Percentiles rank a stretch among this genome's conserved stretches.
phyloP scores from a whole-genome alignment of 2,113 vertebrate species.

The Phalacrocorax pelagicus region DNA sequence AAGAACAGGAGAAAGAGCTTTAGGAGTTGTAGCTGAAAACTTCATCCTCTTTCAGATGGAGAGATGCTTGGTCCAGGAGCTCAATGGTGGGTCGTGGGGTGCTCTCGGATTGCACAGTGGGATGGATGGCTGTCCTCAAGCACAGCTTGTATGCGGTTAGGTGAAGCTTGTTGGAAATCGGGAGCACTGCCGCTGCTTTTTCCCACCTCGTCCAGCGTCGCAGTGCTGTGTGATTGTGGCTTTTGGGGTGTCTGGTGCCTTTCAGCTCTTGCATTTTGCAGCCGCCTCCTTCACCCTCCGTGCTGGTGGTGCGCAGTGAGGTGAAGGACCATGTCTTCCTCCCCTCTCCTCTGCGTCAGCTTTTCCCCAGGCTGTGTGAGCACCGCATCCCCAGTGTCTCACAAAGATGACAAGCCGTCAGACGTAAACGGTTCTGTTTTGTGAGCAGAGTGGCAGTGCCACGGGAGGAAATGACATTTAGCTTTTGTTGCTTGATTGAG shows the following conservation, averaged over 20 bases:
- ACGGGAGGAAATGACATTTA: slow-evolving; percentile 9
- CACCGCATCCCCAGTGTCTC: accelerated
- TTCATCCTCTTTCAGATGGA: not conserved
- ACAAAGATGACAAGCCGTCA: not conserved
- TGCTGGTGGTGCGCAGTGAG: not conserved
- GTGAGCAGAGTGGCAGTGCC: slow-evolving; percentile 3
- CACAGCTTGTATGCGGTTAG: not conserved
- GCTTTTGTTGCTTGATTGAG: slow-evolving; percentile 34
- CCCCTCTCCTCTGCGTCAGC: not conserved
- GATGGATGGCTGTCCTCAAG: not conserved
- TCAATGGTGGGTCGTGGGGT: accelerated
- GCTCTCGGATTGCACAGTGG: no score
- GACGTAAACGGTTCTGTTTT: not conserved
- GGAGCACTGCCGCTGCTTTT: not conserved
- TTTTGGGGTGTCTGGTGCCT: not conserved
- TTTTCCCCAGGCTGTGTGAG: not conserved
- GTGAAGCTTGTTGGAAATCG: not conserved
- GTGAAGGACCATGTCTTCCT: not conserved
- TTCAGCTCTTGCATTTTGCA: not conserved
- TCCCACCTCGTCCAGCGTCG: not conserved
- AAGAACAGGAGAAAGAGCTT: not conserved
- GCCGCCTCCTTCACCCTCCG: accelerated
- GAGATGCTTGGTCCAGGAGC: not conserved
- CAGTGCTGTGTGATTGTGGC: accelerated
- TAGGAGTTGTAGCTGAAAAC: not conserved